Percentiles rank a stretch among this genome's conserved stretches.
Conservation (phyloP, 2,113 vertebrate species). For the Zosterops pallidus region DNA sequence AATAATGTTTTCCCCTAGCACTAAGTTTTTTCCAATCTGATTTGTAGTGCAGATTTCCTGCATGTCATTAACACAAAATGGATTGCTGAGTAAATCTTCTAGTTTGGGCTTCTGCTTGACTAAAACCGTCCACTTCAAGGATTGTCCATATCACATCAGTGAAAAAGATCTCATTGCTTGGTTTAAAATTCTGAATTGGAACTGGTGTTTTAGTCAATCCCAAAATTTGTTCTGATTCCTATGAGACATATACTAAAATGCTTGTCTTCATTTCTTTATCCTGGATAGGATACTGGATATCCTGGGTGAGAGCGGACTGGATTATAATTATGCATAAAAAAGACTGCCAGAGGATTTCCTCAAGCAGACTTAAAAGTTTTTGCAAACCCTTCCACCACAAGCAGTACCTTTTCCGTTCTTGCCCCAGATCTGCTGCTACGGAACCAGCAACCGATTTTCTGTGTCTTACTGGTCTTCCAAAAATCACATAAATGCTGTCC, state of each 20-base stretch:
- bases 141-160: neutral
- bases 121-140: neutral
- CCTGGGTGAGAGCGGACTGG: neutral
- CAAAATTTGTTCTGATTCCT: neutral
- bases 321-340: neutral
- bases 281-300: neutral
- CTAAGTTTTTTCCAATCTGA: neutral
- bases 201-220: neutral
- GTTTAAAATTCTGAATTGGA: neutral
- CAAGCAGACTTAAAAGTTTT: neutral
- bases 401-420: neutral
- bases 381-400: neutral
- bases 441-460: neutral
- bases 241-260: neutral
- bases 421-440: neutral
- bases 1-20: neutral
- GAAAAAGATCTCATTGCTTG: neutral
- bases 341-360: neutral
- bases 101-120: neutral
- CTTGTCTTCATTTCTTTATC: neutral
- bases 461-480: neutral
- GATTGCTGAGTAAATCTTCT: neutral
- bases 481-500: neutral
- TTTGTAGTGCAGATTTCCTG: neutral
- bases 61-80: neutral